Base-by-base conservation (phyloP, 2,888 invertebrate species). In the Troides helena region DNA sequence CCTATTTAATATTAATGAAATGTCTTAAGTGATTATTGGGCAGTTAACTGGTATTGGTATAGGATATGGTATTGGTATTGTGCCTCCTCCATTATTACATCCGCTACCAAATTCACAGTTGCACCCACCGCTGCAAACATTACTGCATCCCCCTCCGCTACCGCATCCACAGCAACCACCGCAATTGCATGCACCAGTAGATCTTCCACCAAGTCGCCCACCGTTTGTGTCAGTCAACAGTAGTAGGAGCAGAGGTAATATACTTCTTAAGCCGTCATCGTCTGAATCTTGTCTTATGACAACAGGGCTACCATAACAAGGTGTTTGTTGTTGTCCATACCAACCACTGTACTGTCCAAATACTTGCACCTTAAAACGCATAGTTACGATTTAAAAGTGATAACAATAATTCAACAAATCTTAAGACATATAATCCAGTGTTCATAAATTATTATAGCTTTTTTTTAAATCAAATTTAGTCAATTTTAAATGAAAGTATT, bases 191-290 rank as follows among this genome's bases (percentile, higher is more conserved):
- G 78, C 74, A 14, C 72, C 70, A 21, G 64, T 53, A n/a, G 21
- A 53, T 5, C 57, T 60, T 2, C 72, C 72, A 2, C 71, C 63
- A 12, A 73, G 74, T 50, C 73, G 73, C 0, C 79, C 77, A 7
- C 79, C 80, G 17, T 73, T 74, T 8, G 75, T 78, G 67, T 85
- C 83, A 70, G 77, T 77, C 17, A 86, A 72, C 10, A 88, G 66
- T 7, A 88, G 78, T 1, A 88, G 73, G 2, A 88, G 74, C 63
- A 88, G 74, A 0, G 88, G 88, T 71, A 80, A 71, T 10, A 88
- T 79, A 23, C 64, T 65, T 62, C 75, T 80, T 67, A 80, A 71
- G 8, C 81, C 78, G 36, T 83, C 80, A 21, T 85, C 81, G 23
- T 82, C 81, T 50, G 77, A 78, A 36, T 79, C 76, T 8, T 77